These are phyloP conservation scores for Zeuzera pyrina DNA, from an alignment of 2,888 invertebrate genomes.

Conservation along the genomic window DNA sequence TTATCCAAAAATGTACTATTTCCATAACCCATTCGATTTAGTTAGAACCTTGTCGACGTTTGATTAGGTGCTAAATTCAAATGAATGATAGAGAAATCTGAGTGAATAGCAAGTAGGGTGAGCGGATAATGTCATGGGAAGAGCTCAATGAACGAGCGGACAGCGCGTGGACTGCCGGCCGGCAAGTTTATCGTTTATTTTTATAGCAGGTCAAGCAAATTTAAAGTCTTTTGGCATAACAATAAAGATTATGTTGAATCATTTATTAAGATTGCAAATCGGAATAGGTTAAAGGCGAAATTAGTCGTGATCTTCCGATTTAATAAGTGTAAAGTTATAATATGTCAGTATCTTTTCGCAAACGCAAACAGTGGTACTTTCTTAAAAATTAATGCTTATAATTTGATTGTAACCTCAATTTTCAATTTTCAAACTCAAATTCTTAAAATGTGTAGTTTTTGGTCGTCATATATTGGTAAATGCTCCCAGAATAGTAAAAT, in stretches of 20 bases:
- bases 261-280: too few species aligned
- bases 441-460: too few species aligned
- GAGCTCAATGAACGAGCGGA: conserved; percentile 70
- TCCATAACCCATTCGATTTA: neutral
- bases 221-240: too few species aligned
- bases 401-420: too few species aligned
- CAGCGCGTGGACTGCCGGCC: conserved; percentile 67
- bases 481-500: too few species aligned
- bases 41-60: conserved; percentile 8
- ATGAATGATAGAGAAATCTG: conserved; percentile 17
- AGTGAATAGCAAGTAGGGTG: conserved; percentile 24
- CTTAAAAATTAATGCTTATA: too few species aligned
- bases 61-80: conserved; percentile 10
- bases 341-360: too few species aligned
- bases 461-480: too few species aligned
- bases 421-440: too few species aligned
- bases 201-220: too few species aligned
- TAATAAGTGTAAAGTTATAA: conserved; percentile 48
- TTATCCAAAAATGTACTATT: conserved; percentile 25
- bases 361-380: too few species aligned
- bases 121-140: conserved; percentile 70
- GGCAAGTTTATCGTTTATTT: too few species aligned
- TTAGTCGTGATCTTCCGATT: conserved; percentile 31
- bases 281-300: conserved; percentile 21
- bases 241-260: conserved; percentile 24